A percentile compares a stretch with the other conserved stretches of the same genome.
Conservation (phyloP, 2,113 vertebrate species). For the western clawed frog (Xenopus tropicalis) region DNA sequence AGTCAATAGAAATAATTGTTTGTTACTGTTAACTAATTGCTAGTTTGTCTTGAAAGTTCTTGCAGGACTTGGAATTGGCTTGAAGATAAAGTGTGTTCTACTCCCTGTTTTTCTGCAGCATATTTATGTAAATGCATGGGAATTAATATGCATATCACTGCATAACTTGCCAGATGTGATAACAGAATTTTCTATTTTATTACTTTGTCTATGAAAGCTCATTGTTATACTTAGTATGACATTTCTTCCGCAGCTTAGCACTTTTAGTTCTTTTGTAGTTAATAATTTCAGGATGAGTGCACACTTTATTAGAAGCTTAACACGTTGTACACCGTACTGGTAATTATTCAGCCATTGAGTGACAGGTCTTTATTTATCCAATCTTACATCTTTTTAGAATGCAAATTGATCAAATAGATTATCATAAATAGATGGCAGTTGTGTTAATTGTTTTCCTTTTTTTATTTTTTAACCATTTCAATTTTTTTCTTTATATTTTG, state of each 20-base stretch:
- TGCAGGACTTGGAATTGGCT: too few species aligned
- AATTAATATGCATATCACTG: conserved; percentile 5
- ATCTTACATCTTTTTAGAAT: conserved; percentile 39
- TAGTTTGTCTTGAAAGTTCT: too few species aligned
- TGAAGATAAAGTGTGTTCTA: too few species aligned
- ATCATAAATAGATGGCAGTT: conserved; percentile 9
- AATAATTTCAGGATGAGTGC: conserved; percentile 42
- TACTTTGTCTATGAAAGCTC: conserved; percentile 30
- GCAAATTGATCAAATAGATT: conserved; percentile 30
- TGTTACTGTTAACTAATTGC: too few species aligned
- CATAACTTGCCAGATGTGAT: conserved; percentile 3
- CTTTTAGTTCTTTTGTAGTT: conserved; percentile 44
- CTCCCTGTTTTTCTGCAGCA: neutral
- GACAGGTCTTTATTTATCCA: conserved; percentile 37
- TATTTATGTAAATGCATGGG: neutral
- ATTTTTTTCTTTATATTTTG: neutral
- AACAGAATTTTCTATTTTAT: conserved; percentile 28
- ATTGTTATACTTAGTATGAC: conserved; percentile 40
- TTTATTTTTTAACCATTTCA: neutral
- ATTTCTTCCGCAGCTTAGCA: conserved; percentile 25
- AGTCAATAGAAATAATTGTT: too few species aligned
- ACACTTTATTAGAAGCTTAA: conserved; percentile 44
- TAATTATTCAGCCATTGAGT: conserved; percentile 38
- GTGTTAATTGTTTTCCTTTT: neutral
- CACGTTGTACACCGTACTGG: conserved; percentile 7